Evolutionary conservation across 92 coral and sea anemone species (phyloP), one percentile per base, ranked within the genome.

Genomic region (Parazoanthus atlanticus): DNA sequence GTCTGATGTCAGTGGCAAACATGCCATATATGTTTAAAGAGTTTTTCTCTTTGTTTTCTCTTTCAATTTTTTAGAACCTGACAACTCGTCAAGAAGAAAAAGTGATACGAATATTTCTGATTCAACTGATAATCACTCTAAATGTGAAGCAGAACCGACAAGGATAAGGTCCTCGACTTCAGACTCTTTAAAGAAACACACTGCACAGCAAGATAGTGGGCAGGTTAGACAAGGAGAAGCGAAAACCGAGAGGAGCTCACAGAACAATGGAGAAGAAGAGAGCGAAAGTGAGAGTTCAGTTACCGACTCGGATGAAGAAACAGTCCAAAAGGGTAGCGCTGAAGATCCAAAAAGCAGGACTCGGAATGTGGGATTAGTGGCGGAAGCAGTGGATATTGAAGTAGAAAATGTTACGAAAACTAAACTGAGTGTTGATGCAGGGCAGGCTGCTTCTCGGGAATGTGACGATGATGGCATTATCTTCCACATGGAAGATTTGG

Each of bases 401-500:
- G 78, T 66, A 15, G 86, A 81, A 46, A 67, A 74, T 43, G 85
- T 31, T 26, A 38, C 72, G 12, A 67, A 8, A 30, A 86, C 13
- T 25, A 77, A 52, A 43, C 61, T 71, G 10, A 19, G 28, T 86
- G 89, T 38, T 61, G 86, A 31, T 21, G 75, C 1, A 31, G 72
- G 13, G 25, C 19, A 30, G 58, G 31, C 82, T 19, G 64, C 21
- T 23, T 17, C 74, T 11, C 85, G 67, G 30, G 85, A 85, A 76
- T 47, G 69, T 79, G 90, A 86, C 7, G 78, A 32, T 70, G 84
- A 79, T 26, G 64, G 84, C 38, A 67, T 76, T 56, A 90, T 70
- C 21, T 65, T 78, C 83, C 90, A 61, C 82, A 90, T 82, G 83
- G 85, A 80, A n/a, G 87, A 80, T 56, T 80, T 71, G 19, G 84